phyloP scores from a whole-genome alignment of 2,888 invertebrate genomes.

The Stenolophus ochropezus region DNA sequence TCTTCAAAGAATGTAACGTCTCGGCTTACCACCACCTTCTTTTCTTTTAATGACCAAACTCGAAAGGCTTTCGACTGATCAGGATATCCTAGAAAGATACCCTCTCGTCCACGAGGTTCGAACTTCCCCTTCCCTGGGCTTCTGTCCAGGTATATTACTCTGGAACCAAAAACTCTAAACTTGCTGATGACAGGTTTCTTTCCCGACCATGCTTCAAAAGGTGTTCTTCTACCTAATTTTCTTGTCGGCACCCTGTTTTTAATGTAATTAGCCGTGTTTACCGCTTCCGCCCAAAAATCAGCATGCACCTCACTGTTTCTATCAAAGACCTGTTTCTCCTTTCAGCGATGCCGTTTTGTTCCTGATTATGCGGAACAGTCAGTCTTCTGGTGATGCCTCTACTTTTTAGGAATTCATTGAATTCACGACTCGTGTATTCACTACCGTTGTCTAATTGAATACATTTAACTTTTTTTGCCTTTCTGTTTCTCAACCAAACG shows the following conservation, averaged over 20 bases:
- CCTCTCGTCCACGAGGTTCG: conserved; percentile 63
- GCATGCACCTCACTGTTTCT: conserved; percentile 65
- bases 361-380: conserved; percentile 52
- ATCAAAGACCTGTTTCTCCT: no score
- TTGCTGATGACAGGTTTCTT: conserved; percentile 63
- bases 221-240: no score
- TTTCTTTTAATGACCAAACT: not conserved
- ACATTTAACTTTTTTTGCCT: not conserved
- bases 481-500: conserved; percentile 58
- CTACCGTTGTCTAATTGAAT: conserved; percentile 60
- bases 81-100: conserved; percentile 65
- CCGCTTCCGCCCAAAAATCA: conserved; percentile 67
- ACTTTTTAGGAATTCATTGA: not conserved
- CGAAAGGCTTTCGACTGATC: not conserved
- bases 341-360: conserved; percentile 65
- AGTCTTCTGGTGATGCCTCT: not conserved
- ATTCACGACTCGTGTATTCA: conserved; percentile 38
- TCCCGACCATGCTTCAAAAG: no score
- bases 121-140: conserved; percentile 64
- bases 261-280: no score
- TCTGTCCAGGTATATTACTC: no score
- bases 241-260: no score
- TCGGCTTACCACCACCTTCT: no score
- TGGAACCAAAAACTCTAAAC: conserved; percentile 65
- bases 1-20: no score